Base-by-base conservation (phyloP, 2,113 vertebrate species). In the Thomomys bottae region DNA sequence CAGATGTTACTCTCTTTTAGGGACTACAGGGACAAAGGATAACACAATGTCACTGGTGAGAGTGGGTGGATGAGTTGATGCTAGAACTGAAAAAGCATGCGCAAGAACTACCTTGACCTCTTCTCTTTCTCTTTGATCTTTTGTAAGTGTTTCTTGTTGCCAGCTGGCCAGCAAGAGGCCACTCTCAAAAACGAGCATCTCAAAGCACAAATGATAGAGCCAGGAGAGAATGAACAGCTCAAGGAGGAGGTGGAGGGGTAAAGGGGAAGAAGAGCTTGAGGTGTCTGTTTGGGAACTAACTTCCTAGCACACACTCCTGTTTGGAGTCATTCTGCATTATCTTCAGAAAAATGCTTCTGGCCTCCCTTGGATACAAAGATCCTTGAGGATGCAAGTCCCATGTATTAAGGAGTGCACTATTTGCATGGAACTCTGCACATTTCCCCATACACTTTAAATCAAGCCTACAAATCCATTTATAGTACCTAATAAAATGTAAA, bases 221-320 rank as follows among this genome's bases (percentile, higher is more conserved):
- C 8, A 3, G 3, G 45, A 42, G 64, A 67, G 6, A 7, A 57
- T 59, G 66, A 80, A 17, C 1, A 11, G 34, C n/a, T 11, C 7
- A 24, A 23, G n/a, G 2, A 21, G 6, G 5, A 36, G 15, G 32
- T 3, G 9, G 57, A 30, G 1, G 32, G 7, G 11, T 23, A 24
- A 32, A 40, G 38, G 64, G 54, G 24, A 64, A 36, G 1, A 1
- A 73, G 34, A 18, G 12, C n/a, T 0, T 2, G 2, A 17, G 24
- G 32, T 21, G 2, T 28, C 67, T 70, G 6, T 64, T 30, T 72
- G 2, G 59, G 34, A 40, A n/a, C 26, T 28, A 38, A 32, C 38
- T 57, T 84, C 57, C 85, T 68, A 92, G 42, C 84, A 30, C 11
- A 4, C 17, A 18, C 30, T 61, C 42, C 24, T 87, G 36, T 57